Evolutionary conservation across 2,888 invertebrate species (phyloP).

Genomic region (Drosophila heteroneura): DNA sequence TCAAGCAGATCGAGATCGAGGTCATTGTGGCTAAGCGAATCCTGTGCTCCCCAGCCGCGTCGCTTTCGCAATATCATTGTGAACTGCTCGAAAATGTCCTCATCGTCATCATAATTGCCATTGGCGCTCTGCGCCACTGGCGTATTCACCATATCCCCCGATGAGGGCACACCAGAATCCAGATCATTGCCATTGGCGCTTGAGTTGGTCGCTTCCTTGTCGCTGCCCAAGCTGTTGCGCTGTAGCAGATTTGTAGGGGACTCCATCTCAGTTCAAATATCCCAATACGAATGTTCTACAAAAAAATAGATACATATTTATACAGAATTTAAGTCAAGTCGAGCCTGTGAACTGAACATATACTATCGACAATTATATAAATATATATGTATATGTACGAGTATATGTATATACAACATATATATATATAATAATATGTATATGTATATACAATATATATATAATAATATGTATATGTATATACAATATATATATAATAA

Average conservation of each 20-base stretch:
- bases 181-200: slow-evolving; percentile 20
- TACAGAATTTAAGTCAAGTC: slow-evolving; percentile 7
- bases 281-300: slow-evolving; percentile 25
- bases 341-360: slow-evolving; percentile 3
- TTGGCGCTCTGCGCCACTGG: slow-evolving; percentile 13
- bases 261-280: slow-evolving; percentile 39
- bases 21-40: slow-evolving; percentile 79
- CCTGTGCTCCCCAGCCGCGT: slow-evolving; percentile 84
- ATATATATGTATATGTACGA: too few species aligned
- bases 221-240: slow-evolving; percentile 34
- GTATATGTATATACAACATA: neutral
- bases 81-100: slow-evolving; percentile 83
- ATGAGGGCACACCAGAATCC: slow-evolving; percentile 46
- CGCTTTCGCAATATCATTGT: slow-evolving; percentile 85
- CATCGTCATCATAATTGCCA: slow-evolving; percentile 75
- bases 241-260: slow-evolving; percentile 29
- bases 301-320: neutral
- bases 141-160: slow-evolving; percentile 36
- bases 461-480: neutral
- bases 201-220: slow-evolving; percentile 10
- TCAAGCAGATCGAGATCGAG: slow-evolving; percentile 83
- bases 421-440: neutral
- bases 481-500: neutral
- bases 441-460: neutral
- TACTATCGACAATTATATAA: neutral